phyloP scores from a whole-genome alignment of 2,797 vertebrate species.

The Acrocephalus scirpaceus region DNA sequence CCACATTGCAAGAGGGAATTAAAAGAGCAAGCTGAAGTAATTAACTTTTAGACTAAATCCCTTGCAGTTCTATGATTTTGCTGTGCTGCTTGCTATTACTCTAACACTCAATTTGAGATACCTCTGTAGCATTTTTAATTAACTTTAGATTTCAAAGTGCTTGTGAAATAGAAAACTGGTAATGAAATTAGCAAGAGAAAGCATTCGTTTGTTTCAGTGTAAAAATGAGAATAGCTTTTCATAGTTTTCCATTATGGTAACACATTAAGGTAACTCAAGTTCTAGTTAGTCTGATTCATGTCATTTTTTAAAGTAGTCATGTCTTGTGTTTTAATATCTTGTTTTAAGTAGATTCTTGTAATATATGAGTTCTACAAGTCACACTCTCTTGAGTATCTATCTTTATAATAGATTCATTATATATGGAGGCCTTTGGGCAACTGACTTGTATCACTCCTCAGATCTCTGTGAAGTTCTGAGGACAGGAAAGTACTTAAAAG shows the following conservation, averaged over 20 bases:
- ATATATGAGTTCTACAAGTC: neutral
- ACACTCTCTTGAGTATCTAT: neutral
- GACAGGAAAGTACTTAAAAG: neutral
- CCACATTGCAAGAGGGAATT: neutral
- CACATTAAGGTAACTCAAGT: neutral
- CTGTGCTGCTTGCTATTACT: neutral
- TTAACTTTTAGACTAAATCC: slow-evolving; percentile 8
- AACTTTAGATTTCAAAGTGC: neutral
- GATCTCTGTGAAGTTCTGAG: neutral
- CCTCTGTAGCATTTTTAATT: neutral
- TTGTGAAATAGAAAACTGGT: neutral
- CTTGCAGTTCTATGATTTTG: neutral
- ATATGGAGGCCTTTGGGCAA: neutral
- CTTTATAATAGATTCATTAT: neutral
- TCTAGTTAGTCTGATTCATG: neutral
- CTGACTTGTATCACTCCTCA: neutral
- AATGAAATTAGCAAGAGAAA: slow-evolving; percentile 71
- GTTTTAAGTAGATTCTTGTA: neutral
- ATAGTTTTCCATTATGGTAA: neutral
- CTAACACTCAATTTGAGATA: neutral
- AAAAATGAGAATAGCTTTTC: slow-evolving; percentile 1
- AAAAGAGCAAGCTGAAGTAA: slow-evolving; percentile 4
- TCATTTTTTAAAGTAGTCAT: neutral
- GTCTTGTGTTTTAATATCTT: neutral
- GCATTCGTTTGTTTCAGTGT: slow-evolving; percentile 48